These are phyloP conservation scores for Xiphorhynchus elegans DNA, from an alignment of 2,113 vertebrate species.

Conservation along the genomic window DNA sequence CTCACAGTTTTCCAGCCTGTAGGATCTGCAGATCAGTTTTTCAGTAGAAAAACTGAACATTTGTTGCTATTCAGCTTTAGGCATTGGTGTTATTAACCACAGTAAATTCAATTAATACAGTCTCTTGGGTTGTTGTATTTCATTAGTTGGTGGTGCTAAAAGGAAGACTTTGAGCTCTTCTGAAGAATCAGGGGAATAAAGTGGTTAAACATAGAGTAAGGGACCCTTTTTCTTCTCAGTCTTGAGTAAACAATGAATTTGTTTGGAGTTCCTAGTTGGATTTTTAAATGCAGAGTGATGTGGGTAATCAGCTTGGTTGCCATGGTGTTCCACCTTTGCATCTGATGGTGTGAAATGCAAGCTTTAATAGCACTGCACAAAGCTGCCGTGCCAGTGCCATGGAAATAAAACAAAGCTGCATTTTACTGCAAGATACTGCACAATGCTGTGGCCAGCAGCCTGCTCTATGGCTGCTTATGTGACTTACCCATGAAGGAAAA, in stretches of 20 bases:
- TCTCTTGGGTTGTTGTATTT: background rate
- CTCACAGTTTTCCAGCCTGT: background rate
- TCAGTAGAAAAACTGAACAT: background rate
- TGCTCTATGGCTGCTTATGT: background rate
- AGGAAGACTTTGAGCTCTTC: background rate
- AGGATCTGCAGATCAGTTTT: background rate
- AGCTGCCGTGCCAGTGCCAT: background rate
- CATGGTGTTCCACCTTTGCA: slow-evolving; percentile 18
- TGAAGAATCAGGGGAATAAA: background rate
- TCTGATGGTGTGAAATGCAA: background rate
- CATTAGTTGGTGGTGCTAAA: background rate
- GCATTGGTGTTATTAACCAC: background rate
- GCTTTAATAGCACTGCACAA: background rate
- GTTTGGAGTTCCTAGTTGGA: background rate
- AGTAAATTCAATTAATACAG: background rate
- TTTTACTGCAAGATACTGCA: background rate
- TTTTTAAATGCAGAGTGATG: background rate
- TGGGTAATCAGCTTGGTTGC: slow-evolving; percentile 40
- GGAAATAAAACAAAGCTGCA: background rate
- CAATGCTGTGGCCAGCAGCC: background rate
- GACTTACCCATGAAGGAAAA: background rate
- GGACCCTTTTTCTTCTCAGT: background rate
- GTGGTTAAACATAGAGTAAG: background rate
- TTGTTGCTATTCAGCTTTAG: background rate
- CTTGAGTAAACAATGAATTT: background rate